Evolutionary conservation across 1,140 invertebrate species (phyloP).

Genomic region (Drosophila prosaltans): DNA sequence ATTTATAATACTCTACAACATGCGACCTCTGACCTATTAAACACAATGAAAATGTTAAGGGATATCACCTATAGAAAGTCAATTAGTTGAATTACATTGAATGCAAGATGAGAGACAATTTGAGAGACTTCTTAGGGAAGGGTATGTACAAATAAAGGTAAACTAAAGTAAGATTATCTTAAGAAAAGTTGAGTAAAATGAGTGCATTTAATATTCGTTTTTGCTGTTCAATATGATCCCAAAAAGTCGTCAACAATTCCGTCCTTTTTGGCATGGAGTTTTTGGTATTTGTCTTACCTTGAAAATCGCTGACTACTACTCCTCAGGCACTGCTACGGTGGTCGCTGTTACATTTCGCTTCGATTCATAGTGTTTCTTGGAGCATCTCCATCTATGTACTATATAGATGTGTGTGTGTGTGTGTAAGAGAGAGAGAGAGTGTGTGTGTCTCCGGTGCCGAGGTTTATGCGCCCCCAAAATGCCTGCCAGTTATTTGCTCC

Average conservation of each 20-base stretch:
- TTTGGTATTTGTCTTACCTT: conserved; percentile 69
- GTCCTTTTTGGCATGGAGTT: not conserved
- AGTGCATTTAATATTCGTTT: conserved; percentile 33
- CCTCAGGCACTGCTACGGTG: conserved; percentile 63
- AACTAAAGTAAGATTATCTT: too few species aligned
- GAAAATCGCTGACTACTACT: conserved; percentile 69
- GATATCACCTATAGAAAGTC: too few species aligned
- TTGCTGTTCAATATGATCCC: conserved; percentile 1
- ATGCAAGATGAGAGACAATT: too few species aligned
- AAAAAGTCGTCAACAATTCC: conserved; percentile 12
- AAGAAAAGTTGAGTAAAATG: too few species aligned
- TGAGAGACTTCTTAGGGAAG: too few species aligned
- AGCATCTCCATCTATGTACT: conserved; percentile 43
- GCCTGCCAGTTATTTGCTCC: conserved; percentile 80
- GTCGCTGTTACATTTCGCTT: conserved; percentile 52
- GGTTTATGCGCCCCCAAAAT: conserved; percentile 48
- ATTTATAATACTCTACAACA: not conserved
- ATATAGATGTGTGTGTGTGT: conserved; percentile 30
- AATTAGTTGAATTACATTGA: too few species aligned
- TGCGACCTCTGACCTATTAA: not conserved
- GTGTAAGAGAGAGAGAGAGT: conserved; percentile 1
- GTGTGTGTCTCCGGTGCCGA: conserved; percentile 23
- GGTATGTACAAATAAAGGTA: too few species aligned
- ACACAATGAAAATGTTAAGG: not conserved
- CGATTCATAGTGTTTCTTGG: conserved; percentile 47